These are phyloP conservation scores for Acanthurus leucopareius DNA, from an alignment of 2,797 vertebrate species.

Conservation along the genomic window DNA sequence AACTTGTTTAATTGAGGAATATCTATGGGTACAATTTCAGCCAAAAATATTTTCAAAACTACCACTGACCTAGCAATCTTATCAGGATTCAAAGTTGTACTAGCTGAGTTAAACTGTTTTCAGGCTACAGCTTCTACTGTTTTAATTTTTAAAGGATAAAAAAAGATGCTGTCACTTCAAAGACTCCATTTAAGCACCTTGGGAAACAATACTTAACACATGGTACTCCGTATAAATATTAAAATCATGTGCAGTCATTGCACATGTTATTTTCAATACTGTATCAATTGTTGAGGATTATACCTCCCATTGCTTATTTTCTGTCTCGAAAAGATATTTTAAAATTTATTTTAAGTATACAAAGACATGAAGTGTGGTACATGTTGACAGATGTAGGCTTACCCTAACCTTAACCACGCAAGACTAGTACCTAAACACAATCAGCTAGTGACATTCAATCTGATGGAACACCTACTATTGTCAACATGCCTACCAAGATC, in stretches of 20 bases:
- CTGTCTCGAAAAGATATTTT: not conserved
- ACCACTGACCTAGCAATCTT: not conserved
- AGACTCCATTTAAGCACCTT: not conserved
- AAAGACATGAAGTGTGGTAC: not conserved
- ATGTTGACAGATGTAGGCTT: constrained; percentile 2
- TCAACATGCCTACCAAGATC: constrained; percentile 21
- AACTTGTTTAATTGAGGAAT: no score
- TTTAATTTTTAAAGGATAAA: not conserved
- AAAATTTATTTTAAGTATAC: not conserved
- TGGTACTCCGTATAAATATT: no score
- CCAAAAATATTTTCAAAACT: no score
- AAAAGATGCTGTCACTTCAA: not conserved
- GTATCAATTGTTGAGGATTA: no score
- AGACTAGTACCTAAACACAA: not conserved
- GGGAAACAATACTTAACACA: not conserved
- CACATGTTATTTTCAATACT: no score
- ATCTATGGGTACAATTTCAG: no score
- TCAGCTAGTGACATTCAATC: constrained; percentile 4
- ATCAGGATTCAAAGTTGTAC: not conserved
- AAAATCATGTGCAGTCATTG: no score
- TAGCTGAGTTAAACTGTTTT: not conserved
- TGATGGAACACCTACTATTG: constrained; percentile 25
- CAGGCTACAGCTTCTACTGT: not conserved
- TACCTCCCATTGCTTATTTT: not conserved
- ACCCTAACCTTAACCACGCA: not conserved